phyloP scores from a whole-genome alignment of 2,113 vertebrate genomes.

The Gymnocephalus cernua region DNA sequence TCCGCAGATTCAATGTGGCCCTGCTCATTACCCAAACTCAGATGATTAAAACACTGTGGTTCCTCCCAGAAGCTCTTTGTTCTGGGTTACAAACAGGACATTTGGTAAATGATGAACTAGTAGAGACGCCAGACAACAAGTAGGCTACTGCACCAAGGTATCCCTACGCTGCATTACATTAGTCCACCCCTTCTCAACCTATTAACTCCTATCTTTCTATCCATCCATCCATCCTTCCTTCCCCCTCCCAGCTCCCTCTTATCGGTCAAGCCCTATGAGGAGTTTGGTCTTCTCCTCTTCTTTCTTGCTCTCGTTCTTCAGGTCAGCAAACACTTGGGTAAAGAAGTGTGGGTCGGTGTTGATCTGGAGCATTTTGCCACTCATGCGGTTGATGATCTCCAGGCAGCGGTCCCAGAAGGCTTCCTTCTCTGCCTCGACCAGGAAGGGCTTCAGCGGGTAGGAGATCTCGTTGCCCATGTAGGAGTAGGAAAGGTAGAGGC shows the following conservation, averaged over 20 bases:
- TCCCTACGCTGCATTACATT: slow-evolving; percentile 29
- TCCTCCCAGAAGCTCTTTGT: background rate
- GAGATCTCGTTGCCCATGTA: slow-evolving; percentile 88
- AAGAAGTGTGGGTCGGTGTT: slow-evolving; percentile 86
- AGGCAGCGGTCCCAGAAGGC: slow-evolving; percentile 86
- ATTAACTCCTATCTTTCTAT: slow-evolving; percentile 1
- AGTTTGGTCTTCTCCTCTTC: slow-evolving; percentile 89
- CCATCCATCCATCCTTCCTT: slow-evolving; percentile 1
- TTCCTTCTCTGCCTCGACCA: slow-evolving; percentile 84
- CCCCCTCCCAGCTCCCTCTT: slow-evolving; percentile 56
- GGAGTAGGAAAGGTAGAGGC: slow-evolving; percentile 85
- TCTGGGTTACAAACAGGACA: slow-evolving; percentile 15
- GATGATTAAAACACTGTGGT: background rate
- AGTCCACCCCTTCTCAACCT: background rate
- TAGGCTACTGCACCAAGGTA: slow-evolving; percentile 28
- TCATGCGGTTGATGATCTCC: slow-evolving; percentile 85
- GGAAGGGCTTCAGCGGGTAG: slow-evolving; percentile 85
- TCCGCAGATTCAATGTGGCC: too few relatives aligned
- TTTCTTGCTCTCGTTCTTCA: slow-evolving; percentile 85
- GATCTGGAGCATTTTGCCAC: slow-evolving; percentile 85
- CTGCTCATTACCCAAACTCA: background rate
- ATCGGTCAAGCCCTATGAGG: slow-evolving; percentile 93
- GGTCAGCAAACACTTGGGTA: slow-evolving; percentile 85
- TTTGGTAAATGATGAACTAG: slow-evolving; percentile 25
- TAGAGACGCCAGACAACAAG: slow-evolving; percentile 72